Percentiles rank a stretch among this genome's conserved stretches.
These are phyloP conservation scores for Oryzias dopingdopingensis DNA, from an alignment of 2,797 vertebrate species.

Conservation along the genomic window DNA sequence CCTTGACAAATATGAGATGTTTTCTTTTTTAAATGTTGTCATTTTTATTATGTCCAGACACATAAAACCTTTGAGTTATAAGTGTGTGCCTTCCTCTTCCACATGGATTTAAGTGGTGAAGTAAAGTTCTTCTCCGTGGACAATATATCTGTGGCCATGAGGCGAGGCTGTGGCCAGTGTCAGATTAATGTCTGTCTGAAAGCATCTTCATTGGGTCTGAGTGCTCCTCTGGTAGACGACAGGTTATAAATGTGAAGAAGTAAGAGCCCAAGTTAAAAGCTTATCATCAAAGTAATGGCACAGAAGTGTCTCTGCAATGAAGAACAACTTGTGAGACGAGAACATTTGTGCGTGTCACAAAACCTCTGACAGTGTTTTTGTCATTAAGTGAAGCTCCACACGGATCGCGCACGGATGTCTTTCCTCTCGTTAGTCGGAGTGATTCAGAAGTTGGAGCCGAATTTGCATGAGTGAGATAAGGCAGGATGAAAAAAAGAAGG, in stretches of 20 bases:
- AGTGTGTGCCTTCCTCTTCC: neutral
- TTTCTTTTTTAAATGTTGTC: neutral
- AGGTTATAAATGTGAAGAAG: slow-evolving; percentile 16
- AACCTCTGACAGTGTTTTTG: slow-evolving; percentile 36
- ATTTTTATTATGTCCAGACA: neutral
- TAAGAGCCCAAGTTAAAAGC: slow-evolving; percentile 25
- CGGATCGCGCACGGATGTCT: slow-evolving; percentile 53
- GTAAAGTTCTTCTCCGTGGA: slow-evolving; percentile 22
- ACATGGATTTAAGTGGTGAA: slow-evolving; percentile 2
- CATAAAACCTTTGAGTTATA: neutral
- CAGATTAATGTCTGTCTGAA: slow-evolving; percentile 46
- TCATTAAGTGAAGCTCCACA: slow-evolving; percentile 53
- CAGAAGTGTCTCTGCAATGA: slow-evolving; percentile 5
- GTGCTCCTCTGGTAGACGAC: slow-evolving; percentile 21
- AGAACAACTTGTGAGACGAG: slow-evolving; percentile 16
- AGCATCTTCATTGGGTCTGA: slow-evolving; percentile 34
- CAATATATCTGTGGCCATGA: slow-evolving; percentile 17
- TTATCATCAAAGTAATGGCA: slow-evolving; percentile 19
- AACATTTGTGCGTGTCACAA: slow-evolving; percentile 16
- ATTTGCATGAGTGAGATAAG: slow-evolving; percentile 77
- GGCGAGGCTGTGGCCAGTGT: slow-evolving; percentile 25
- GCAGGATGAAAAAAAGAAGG: slow-evolving; percentile 50
- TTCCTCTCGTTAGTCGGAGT: slow-evolving; percentile 49
- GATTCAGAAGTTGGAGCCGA: slow-evolving; percentile 69
- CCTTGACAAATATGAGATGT: neutral